Evolutionary conservation across 2,888 invertebrate species (phyloP).

Genomic region (Schizotus pectinicornis): DNA sequence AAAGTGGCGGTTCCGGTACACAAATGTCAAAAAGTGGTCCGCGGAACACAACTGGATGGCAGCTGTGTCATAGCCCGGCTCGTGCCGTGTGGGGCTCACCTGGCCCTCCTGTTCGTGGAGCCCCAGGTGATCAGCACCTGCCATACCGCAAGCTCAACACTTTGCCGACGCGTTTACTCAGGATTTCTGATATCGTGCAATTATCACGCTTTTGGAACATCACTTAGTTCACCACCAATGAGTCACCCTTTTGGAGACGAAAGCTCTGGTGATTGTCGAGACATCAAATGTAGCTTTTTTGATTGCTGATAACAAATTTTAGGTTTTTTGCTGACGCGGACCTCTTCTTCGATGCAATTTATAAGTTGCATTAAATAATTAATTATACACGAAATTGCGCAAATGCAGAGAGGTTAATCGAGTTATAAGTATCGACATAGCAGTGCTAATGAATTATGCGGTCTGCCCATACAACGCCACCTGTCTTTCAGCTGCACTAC

Average conservation of each 20-base stretch:
- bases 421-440: constrained; percentile 41
- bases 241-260: no score
- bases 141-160: constrained; percentile 32
- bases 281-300: no score
- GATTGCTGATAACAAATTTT: no score
- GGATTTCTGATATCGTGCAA: background rate
- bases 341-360: no score
- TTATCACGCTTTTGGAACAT: no score
- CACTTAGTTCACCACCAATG: no score
- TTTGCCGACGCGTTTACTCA: constrained; percentile 7
- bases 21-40: constrained; percentile 44
- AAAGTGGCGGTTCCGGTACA: constrained; percentile 37
- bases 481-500: constrained; percentile 47
- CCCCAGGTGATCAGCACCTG: constrained; percentile 53
- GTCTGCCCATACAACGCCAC: constrained; percentile 44
- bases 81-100: constrained; percentile 48
- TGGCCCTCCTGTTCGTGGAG: constrained; percentile 48
- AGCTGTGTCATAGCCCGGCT: constrained; percentile 43
- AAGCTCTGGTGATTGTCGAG: no score
- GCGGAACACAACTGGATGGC: constrained; percentile 44
- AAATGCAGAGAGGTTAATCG: constrained; percentile 35
- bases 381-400: no score
- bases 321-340: no score
- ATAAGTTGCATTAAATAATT: no score
- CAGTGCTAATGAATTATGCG: constrained; percentile 45